These are phyloP conservation scores for Catamblyrhynchus diadema DNA, from an alignment of 2,797 vertebrate species.

Conservation along the genomic window DNA sequence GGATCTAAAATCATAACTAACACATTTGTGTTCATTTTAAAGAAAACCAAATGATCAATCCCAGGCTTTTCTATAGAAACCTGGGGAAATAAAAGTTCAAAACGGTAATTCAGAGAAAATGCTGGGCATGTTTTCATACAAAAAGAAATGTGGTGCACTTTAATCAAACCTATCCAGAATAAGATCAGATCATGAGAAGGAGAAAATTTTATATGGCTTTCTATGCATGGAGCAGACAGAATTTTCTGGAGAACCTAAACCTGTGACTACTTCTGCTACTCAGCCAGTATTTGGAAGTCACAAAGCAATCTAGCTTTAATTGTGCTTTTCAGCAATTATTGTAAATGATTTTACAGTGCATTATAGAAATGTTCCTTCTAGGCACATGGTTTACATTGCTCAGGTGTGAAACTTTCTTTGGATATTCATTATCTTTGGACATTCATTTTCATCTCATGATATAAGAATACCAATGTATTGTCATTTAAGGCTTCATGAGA, in stretches of 20 bases:
- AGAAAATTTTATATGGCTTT: not conserved
- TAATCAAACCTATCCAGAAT: not conserved
- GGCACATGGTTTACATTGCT: not conserved
- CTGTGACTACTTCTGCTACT: not conserved
- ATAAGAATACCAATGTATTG: not conserved
- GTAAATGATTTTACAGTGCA: not conserved
- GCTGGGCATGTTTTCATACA: not conserved
- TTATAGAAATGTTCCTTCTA: not conserved
- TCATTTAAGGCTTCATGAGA: not conserved
- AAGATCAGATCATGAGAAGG: not conserved
- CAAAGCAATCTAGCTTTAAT: not conserved
- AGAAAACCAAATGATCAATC: not conserved
- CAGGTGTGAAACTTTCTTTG: not conserved
- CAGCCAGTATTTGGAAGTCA: not conserved
- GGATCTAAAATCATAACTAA: not conserved
- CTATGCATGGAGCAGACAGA: not conserved
- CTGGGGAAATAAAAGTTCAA: not conserved
- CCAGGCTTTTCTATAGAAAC: not conserved
- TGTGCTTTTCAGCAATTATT: not conserved
- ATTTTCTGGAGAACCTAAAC: not conserved
- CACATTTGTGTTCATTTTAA: constrained; percentile 3
- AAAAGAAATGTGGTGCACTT: not conserved
- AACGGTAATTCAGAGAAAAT: not conserved
- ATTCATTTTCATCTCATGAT: not conserved
- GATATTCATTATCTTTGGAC: not conserved